Percentiles rank a stretch among this genome's conserved stretches.
Conservation (phyloP, 2,888 invertebrate genomes). For the Dynastes tityus region DNA sequence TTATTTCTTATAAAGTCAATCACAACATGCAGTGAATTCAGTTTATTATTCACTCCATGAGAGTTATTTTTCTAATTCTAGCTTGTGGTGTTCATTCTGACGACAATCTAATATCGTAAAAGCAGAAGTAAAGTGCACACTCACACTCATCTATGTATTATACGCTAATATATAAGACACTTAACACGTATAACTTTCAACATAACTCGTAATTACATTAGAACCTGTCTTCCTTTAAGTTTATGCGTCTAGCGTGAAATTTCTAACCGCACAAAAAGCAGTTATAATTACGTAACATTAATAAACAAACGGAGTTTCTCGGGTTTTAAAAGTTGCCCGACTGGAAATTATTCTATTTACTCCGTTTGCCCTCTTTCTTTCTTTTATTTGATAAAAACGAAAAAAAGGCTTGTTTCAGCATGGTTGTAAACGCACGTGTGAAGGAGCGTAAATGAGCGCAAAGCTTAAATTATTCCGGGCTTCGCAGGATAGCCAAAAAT, state of each 20-base stretch:
- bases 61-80: too few species aligned
- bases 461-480: conserved; percentile 20
- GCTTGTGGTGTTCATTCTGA: too few species aligned
- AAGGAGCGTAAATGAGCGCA: conserved; percentile 6
- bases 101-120: not conserved
- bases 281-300: conserved; percentile 28
- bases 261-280: conserved; percentile 1
- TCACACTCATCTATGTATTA: not conserved
- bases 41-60: too few species aligned
- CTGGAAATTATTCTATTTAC: not conserved
- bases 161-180: not conserved
- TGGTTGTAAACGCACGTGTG: conserved; percentile 5
- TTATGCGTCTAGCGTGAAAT: conserved; percentile 28
- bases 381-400: not conserved
- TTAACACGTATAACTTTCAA: conserved; percentile 20
- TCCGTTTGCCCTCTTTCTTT: not conserved
- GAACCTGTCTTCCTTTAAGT: conserved; percentile 27
- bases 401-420: conserved; percentile 1
- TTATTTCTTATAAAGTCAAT: too few species aligned
- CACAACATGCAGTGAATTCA: too few species aligned
- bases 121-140: not conserved
- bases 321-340: not conserved
- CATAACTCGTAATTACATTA: conserved; percentile 23
- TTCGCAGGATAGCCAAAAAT: conserved; percentile 18
- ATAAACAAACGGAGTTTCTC: conserved; percentile 25